Evolutionary conservation across 2,113 vertebrate species (phyloP), one percentile per base, ranked within the genome.

Genomic region (Mungos mungo): DNA sequence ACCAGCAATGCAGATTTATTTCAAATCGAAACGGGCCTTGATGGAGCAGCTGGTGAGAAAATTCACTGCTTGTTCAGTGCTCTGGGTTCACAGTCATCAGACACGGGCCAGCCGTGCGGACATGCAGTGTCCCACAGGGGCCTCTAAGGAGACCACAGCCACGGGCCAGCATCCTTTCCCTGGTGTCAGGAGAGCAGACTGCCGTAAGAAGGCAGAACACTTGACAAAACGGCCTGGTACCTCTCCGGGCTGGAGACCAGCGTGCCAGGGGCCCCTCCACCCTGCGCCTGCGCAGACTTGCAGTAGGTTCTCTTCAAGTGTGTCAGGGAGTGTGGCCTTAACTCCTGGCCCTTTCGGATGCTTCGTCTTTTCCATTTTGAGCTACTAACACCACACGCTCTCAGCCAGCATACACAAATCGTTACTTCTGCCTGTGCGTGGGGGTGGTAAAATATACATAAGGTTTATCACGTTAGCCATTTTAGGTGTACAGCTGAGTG

Each of bases 21-120:
- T 60, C 77, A 90, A 69, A 19, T 84, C 3, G 3, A 33, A 3
- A 4, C 6, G 10, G 23, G 23, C 47, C 79, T 38, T 21, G 29
- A 79, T 1, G 2, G 71, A 41, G 52, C 50, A 63, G 33, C 38
- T 90, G 52, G 63, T 60, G 10, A 90, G 33, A 77, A 90, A 52
- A 45, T 11, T 13, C 27, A 52, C 21, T 4, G 11, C n/a, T 65
- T 31, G 1, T 45, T 90, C 4, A 3, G 21, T 77, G 35, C 60
- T 41, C 47, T 74, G 27, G 45, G n/a, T 71, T 79, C 45, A 83
- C 0, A 13, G 29, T 54, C 69, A 38, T 45, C 29, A 65, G 23
- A 66, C 18, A 52, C 1, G 4, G 57, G 23, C 11, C 0, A 33
- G 31, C 45, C 0, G 1, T 4, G 15, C 0, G 8, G 60, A 21